phyloP scores from a whole-genome alignment of 2,797 vertebrate genomes.

The Morelia viridis region DNA sequence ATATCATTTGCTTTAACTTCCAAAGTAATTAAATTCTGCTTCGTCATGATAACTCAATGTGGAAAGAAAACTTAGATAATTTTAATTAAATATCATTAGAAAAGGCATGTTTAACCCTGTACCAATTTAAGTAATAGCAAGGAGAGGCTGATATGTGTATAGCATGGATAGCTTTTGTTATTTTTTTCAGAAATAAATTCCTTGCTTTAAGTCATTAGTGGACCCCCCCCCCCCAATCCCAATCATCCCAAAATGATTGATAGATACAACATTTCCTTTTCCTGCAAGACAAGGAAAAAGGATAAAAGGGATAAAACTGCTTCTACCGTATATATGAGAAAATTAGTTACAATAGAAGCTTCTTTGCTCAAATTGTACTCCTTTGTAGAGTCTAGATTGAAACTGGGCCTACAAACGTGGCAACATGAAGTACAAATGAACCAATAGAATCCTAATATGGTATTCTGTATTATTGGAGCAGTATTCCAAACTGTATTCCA shows the following conservation, averaged over 20 bases:
- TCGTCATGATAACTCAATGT: slow-evolving; percentile 6
- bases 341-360: not conserved
- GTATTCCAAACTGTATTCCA: not conserved
- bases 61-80: not conserved
- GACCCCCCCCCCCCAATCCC: not conserved
- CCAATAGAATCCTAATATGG: not conserved
- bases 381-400: not conserved
- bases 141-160: not conserved
- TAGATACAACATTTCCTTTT: not conserved
- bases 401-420: not conserved
- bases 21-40: slow-evolving; percentile 21
- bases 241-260: not conserved
- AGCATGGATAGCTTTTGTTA: not conserved
- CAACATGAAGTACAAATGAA: not conserved
- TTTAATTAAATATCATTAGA: slow-evolving; percentile 3
- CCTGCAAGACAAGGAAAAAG: not conserved
- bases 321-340: not conserved
- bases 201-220: not conserved
- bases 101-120: not conserved
- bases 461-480: not conserved
- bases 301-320: not conserved
- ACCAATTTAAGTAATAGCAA: not conserved
- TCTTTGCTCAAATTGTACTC: not conserved
- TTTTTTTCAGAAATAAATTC: not conserved
- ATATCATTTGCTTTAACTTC: slow-evolving; percentile 26